Conservation (phyloP, 2,113 vertebrate species). For the Acanthochromis polyacanthus region DNA sequence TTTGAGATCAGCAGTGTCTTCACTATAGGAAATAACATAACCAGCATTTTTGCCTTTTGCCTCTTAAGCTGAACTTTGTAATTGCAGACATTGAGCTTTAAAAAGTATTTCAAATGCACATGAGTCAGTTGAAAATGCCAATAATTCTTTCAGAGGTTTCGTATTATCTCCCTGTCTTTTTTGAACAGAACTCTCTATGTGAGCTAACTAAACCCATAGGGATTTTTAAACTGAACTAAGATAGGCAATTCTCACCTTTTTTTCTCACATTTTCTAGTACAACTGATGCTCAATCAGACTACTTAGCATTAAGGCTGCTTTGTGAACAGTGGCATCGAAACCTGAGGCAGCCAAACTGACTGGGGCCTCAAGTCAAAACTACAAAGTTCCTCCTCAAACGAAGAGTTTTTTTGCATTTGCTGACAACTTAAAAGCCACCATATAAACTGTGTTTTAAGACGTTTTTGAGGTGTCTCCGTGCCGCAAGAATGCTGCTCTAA, state of each 20-base stretch:
- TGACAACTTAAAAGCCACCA: background rate
- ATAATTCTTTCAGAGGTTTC: background rate
- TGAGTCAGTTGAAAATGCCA: background rate
- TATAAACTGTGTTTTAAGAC: conserved; percentile 1
- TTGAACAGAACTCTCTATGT: background rate
- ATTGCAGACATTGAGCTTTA: background rate
- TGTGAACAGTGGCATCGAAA: background rate
- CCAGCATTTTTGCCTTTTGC: background rate
- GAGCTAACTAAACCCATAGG: background rate
- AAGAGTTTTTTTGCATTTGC: background rate
- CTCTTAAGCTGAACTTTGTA: background rate
- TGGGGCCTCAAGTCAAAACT: background rate
- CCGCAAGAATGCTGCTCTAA: background rate
- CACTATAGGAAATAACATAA: background rate
- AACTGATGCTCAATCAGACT: too few species aligned
- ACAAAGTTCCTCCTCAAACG: background rate
- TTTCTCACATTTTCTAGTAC: too few species aligned
- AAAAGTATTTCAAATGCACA: background rate
- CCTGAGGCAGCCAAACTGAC: background rate
- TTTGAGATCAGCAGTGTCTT: background rate
- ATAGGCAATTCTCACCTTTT: background rate
- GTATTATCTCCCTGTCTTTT: background rate
- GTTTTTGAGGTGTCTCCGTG: background rate
- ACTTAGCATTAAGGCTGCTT: background rate
- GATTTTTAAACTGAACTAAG: background rate